Evolutionary conservation across 2,113 vertebrate species (phyloP).

Genomic region (Procavia capensis): DNA sequence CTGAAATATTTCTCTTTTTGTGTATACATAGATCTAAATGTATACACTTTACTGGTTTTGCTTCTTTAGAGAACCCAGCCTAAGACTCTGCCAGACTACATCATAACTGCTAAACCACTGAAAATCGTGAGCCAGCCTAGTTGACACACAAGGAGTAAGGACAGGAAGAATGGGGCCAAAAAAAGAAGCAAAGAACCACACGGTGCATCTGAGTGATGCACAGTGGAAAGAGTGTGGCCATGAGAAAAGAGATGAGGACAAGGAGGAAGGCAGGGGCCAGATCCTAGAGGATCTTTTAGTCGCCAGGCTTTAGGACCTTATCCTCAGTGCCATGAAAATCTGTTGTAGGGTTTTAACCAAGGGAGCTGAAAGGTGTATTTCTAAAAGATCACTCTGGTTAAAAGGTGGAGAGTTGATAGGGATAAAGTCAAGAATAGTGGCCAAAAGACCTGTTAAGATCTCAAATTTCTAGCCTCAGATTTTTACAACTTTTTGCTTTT

Average conservation of each 20-base stretch:
- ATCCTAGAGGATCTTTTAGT: neutral
- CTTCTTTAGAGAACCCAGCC: too few relatives aligned
- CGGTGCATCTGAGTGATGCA: neutral
- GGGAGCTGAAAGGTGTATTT: neutral
- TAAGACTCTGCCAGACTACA: too few relatives aligned
- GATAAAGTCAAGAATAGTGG: neutral
- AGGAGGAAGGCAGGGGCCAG: neutral
- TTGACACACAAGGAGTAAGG: neutral
- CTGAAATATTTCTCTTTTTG: too few relatives aligned
- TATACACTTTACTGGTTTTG: too few relatives aligned
- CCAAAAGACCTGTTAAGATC: neutral
- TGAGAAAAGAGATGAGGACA: neutral
- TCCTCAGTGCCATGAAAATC: neutral
- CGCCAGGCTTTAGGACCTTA: neutral
- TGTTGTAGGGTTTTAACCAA: neutral
- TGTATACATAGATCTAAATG: too few relatives aligned
- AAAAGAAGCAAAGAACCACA: neutral
- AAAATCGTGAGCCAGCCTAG: too few relatives aligned
- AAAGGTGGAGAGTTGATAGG: neutral
- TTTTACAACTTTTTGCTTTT: neutral
- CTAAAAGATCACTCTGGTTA: neutral
- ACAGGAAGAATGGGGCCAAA: neutral
- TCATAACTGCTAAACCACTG: too few relatives aligned
- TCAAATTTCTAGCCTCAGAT: neutral
- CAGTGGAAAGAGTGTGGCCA: rapidly evolving